Conservation (phyloP, 2,113 vertebrate genomes). For the Antechinus flavipes region DNA sequence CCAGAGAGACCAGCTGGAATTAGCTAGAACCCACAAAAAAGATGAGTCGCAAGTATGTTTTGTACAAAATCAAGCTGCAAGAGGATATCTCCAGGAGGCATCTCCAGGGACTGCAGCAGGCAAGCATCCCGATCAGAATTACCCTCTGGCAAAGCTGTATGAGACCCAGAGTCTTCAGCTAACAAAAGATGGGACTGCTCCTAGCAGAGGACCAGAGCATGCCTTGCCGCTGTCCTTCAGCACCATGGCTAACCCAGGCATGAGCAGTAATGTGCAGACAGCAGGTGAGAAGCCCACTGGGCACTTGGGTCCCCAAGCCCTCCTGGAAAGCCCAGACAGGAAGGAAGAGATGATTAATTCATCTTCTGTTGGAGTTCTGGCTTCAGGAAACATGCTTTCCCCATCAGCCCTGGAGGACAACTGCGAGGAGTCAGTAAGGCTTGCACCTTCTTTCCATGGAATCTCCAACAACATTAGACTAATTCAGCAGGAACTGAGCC, state of each 20-base stretch:
- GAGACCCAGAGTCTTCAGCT: neutral
- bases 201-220: neutral
- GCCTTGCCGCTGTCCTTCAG: neutral
- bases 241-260: neutral
- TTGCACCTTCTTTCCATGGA: conserved; percentile 53
- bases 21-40: neutral
- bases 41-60: neutral
- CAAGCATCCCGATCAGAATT: conserved; percentile 10
- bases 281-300: conserved; percentile 38
- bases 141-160: conserved; percentile 2
- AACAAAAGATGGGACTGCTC: neutral
- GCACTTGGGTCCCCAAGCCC: conserved; percentile 26
- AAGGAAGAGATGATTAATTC: conserved; percentile 27
- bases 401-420: conserved; percentile 20
- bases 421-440: fast-evolving
- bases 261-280: conserved; percentile 44
- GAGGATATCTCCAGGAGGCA: neutral
- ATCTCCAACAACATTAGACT: neutral
- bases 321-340: conserved; percentile 51
- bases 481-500: neutral
- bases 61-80: neutral
- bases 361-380: neutral
- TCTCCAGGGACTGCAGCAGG: conserved; percentile 16
- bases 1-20: conserved; percentile 8
- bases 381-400: conserved; percentile 24